phyloP scores from a whole-genome alignment of 2,113 vertebrate genomes.

The Pterophyllum scalare region DNA sequence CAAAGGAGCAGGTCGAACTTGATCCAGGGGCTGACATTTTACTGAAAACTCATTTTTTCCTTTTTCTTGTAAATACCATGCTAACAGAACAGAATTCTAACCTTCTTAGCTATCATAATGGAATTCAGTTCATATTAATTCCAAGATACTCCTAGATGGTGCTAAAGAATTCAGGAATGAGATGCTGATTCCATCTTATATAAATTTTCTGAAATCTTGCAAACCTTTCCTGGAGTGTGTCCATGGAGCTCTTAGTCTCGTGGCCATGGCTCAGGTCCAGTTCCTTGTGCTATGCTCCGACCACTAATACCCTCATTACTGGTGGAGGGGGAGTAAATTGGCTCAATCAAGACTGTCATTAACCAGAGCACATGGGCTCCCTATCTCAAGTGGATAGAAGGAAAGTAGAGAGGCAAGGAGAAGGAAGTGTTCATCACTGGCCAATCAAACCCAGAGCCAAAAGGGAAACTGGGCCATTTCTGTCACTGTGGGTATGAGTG shows the following conservation, averaged over 20 bases:
- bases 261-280: conserved; percentile 14
- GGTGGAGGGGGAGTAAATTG: conserved; percentile 36
- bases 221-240: not conserved
- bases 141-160: not conserved
- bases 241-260: not conserved
- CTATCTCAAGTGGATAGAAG: conserved; percentile 21
- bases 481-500: conserved; percentile 2
- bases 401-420: not conserved
- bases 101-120: not conserved
- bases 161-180: not conserved
- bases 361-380: conserved; percentile 33
- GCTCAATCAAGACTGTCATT: conserved; percentile 44
- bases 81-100: not conserved
- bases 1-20: not conserved
- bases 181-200: not conserved
- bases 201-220: conserved; percentile 2
- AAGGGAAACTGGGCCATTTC: not conserved
- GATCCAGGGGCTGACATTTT: not conserved
- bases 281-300: conserved; percentile 30
- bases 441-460: conserved; percentile 22
- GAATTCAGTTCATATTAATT: not conserved
- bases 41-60: not conserved
- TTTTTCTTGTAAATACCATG: too few relatives aligned
- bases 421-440: conserved; percentile 21
- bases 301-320: conserved; percentile 52